Percentiles rank a stretch among this genome's conserved stretches.
Evolutionary conservation across 2,888 invertebrate genomes (phyloP).

Genomic region (Dromius quadrimaculatus): DNA sequence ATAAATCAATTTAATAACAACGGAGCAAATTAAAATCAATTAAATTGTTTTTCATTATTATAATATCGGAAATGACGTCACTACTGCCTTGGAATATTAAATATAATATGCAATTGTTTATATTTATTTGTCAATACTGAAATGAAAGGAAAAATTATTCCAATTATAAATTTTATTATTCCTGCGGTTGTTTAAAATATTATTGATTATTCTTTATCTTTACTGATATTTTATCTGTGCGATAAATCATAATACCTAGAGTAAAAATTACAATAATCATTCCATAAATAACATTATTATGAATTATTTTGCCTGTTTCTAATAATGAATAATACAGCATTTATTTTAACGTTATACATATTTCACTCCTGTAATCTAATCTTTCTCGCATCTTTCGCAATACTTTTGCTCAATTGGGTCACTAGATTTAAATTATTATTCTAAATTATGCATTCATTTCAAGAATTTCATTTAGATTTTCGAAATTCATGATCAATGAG

Average conservation of each 20-base stretch:
- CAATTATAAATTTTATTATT: too few relatives aligned
- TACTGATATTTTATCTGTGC: conserved; percentile 5
- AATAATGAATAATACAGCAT: neutral
- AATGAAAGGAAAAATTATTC: too few relatives aligned
- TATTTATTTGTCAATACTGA: too few relatives aligned
- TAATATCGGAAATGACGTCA: conserved; percentile 1
- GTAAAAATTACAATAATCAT: conserved; percentile 23
- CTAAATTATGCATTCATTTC: too few relatives aligned
- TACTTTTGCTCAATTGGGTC: conserved; percentile 12
- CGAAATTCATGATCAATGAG: too few relatives aligned
- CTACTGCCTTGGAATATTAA: neutral
- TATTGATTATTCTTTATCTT: conserved; percentile 3
- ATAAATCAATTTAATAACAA: too few relatives aligned
- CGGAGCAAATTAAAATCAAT: too few relatives aligned
- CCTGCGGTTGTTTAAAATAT: neutral
- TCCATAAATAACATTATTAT: neutral
- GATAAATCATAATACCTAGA: conserved; percentile 2
- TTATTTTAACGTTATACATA: neutral
- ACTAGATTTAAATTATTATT: neutral
- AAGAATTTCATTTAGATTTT: too few relatives aligned
- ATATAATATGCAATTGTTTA: neutral
- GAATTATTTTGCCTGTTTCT: neutral
- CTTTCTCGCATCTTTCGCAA: conserved; percentile 15
- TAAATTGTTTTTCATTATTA: neutral
- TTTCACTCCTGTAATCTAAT: conserved; percentile 11